These are phyloP conservation scores for Anagrus nilaparvatae DNA, from an alignment of 1,140 invertebrate genomes.

Conservation along the genomic window DNA sequence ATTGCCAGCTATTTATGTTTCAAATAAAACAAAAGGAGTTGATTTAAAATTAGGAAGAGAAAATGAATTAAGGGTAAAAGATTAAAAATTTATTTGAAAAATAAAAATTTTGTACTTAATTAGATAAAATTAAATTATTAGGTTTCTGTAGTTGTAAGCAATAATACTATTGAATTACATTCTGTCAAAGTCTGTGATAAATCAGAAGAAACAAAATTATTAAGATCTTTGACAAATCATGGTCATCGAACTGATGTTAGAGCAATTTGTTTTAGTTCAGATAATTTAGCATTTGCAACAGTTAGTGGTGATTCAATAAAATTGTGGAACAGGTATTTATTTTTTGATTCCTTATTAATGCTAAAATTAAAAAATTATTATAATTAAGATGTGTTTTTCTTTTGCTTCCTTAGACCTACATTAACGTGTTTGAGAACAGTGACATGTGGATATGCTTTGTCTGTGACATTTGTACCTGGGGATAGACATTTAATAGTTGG, in stretches of 20 bases:
- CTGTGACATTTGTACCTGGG: slow-evolving; percentile 78
- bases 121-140: slow-evolving; percentile 11
- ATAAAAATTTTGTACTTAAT: slow-evolving; percentile 1
- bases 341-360: background rate
- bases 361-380: background rate
- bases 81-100: background rate
- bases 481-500: slow-evolving; percentile 86
- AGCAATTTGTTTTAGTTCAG: slow-evolving; percentile 80
- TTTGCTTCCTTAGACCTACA: slow-evolving; percentile 47
- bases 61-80: slow-evolving; percentile 53
- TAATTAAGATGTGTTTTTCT: slow-evolving; percentile 2
- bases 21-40: slow-evolving; percentile 59
- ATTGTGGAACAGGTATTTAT: slow-evolving; percentile 78
- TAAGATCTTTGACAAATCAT: slow-evolving; percentile 37
- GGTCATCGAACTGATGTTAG: slow-evolving; percentile 88
- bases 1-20: slow-evolving; percentile 53
- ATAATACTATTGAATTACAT: slow-evolving; percentile 61
- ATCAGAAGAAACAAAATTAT: slow-evolving; percentile 42
- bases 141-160: slow-evolving; percentile 46
- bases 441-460: slow-evolving; percentile 57
- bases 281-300: slow-evolving; percentile 76
- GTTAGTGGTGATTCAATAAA: slow-evolving; percentile 81
- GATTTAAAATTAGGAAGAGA: slow-evolving; percentile 56
- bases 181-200: slow-evolving; percentile 43
- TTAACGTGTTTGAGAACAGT: slow-evolving; percentile 75